A percentile compares a stretch with the other conserved stretches of the same genome.
Evolutionary conservation across 2,797 vertebrate genomes (phyloP).

Genomic region (Geotrypetes seraphini): DNA sequence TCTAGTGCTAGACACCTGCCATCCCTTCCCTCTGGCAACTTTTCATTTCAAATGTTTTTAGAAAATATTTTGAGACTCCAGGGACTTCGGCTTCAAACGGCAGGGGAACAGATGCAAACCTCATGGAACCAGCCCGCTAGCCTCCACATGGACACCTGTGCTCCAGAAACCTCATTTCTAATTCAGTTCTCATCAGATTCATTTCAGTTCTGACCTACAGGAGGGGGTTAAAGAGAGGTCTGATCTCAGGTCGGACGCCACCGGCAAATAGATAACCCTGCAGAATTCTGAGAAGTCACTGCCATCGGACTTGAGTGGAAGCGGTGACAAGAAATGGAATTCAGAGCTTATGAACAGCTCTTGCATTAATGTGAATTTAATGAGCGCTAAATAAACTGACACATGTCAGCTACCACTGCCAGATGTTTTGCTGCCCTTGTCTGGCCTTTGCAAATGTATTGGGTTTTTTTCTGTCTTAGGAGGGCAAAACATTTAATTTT

Average conservation of each 20-base stretch:
- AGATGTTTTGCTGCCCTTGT: conserved; percentile 49
- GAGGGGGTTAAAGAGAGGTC: conserved; percentile 74
- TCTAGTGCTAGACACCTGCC: conserved; percentile 57
- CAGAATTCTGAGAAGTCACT: conserved; percentile 70
- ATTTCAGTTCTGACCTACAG: conserved; percentile 66
- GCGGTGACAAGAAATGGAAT: conserved; percentile 23
- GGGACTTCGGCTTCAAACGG: conserved; percentile 43
- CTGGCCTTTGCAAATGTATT: conserved; percentile 41
- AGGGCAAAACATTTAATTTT: too few species aligned
- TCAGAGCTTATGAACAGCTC: conserved; percentile 33
- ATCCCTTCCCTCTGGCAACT: conserved; percentile 17
- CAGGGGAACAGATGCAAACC: conserved; percentile 54
- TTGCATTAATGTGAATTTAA: conserved; percentile 57
- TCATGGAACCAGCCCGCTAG: conserved; percentile 45
- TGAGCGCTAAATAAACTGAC: conserved; percentile 42
- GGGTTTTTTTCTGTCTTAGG: conserved; percentile 5
- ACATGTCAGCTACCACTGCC: conserved; percentile 42
- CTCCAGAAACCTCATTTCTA: conserved; percentile 56
- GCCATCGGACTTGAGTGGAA: conserved; percentile 19
- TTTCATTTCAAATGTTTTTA: conserved; percentile 34
- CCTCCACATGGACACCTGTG: conserved; percentile 46
- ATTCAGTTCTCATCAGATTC: conserved; percentile 60
- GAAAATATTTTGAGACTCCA: conserved; percentile 68
- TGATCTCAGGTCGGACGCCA: conserved; percentile 56
- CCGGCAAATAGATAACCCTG: conserved; percentile 74